Percentiles rank a stretch among this genome's conserved stretches.
Conservation (phyloP, 2,888 invertebrate genomes). For the Lycophotia porphyrea region DNA sequence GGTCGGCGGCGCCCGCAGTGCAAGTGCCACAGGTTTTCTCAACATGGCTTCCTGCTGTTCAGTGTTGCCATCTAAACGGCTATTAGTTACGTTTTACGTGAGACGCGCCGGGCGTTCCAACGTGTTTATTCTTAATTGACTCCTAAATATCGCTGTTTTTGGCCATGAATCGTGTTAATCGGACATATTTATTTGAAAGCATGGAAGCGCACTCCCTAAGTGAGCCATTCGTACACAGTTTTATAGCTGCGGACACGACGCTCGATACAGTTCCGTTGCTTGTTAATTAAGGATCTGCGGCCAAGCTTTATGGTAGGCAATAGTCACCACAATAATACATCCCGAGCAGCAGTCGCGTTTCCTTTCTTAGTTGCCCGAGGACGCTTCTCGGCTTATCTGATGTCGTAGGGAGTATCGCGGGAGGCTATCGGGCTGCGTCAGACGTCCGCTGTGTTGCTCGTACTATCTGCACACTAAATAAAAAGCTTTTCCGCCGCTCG, state of each 20-base stretch:
- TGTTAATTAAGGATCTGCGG: slow-evolving; percentile 83
- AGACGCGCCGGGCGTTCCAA: slow-evolving; percentile 80
- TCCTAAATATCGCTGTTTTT: slow-evolving; percentile 87
- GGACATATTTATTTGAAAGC: slow-evolving; percentile 84
- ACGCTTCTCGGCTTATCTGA: slow-evolving; percentile 82
- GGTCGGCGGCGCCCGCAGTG: slow-evolving; percentile 76
- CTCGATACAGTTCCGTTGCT: slow-evolving; percentile 79
- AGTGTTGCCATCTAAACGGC: slow-evolving; percentile 81
- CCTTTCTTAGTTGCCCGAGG: slow-evolving; percentile 78
- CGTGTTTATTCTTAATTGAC: slow-evolving; percentile 86
- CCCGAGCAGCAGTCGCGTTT: slow-evolving; percentile 76
- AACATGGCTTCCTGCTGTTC: slow-evolving; percentile 86
- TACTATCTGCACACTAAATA: slow-evolving; percentile 81
- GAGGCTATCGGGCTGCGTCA: slow-evolving; percentile 77
- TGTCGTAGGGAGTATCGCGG: slow-evolving; percentile 80
- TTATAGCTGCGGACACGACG: slow-evolving; percentile 65
- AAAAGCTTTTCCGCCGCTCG: slow-evolving; percentile 76
- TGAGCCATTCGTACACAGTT: slow-evolving; percentile 73
- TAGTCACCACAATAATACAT: slow-evolving; percentile 84
- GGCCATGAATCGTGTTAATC: slow-evolving; percentile 84
- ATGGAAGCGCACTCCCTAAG: slow-evolving; percentile 74
- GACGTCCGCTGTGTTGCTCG: slow-evolving; percentile 77
- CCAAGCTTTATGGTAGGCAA: slow-evolving; percentile 81
- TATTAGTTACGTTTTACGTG: slow-evolving; percentile 87
- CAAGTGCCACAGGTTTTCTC: slow-evolving; percentile 76